Percentiles rank a stretch among this genome's conserved stretches.
Conservation (phyloP, 2,797 vertebrate genomes). For the Labeo calbasu region DNA sequence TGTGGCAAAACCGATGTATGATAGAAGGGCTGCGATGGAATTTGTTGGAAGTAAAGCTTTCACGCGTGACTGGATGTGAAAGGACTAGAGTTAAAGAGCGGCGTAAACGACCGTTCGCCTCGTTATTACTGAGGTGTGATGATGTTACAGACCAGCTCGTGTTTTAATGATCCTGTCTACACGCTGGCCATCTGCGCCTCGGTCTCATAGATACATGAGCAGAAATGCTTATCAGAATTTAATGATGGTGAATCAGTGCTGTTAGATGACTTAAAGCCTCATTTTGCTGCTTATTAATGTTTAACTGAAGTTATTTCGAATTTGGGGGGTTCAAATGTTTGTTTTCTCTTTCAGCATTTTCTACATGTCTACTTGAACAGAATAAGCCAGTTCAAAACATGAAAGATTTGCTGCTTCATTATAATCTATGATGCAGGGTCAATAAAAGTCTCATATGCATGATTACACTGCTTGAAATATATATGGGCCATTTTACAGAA, state of each 20-base stretch:
- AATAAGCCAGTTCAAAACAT: background rate
- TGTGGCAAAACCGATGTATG: slow-evolving; percentile 61
- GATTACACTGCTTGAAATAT: background rate
- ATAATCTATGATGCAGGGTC: background rate
- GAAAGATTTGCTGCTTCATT: background rate
- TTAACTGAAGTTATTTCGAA: slow-evolving; percentile 5
- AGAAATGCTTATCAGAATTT: slow-evolving; percentile 20
- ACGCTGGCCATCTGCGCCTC: slow-evolving; percentile 31
- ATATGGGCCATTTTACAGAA: background rate
- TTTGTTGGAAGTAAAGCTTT: slow-evolving; percentile 57
- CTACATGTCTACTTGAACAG: background rate
- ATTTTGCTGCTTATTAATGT: slow-evolving; percentile 9
- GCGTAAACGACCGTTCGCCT: slow-evolving; percentile 51
- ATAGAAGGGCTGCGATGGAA: slow-evolving; percentile 59
- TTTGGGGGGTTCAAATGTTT: slow-evolving; percentile 3
- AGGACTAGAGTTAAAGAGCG: slow-evolving; percentile 23
- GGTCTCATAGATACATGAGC: background rate
- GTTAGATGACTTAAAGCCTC: background rate
- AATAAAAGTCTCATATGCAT: background rate
- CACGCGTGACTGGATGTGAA: slow-evolving; percentile 43
- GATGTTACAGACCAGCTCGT: slow-evolving; percentile 34
- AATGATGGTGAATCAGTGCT: slow-evolving; percentile 38
- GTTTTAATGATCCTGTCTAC: slow-evolving; percentile 43
- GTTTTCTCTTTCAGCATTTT: background rate
- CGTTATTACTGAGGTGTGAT: slow-evolving; percentile 44